A percentile compares a stretch with the other conserved stretches of the same genome.
These are phyloP conservation scores for Athalia cordata DNA, from an alignment of 2,888 invertebrate species.

Conservation along the genomic window DNA sequence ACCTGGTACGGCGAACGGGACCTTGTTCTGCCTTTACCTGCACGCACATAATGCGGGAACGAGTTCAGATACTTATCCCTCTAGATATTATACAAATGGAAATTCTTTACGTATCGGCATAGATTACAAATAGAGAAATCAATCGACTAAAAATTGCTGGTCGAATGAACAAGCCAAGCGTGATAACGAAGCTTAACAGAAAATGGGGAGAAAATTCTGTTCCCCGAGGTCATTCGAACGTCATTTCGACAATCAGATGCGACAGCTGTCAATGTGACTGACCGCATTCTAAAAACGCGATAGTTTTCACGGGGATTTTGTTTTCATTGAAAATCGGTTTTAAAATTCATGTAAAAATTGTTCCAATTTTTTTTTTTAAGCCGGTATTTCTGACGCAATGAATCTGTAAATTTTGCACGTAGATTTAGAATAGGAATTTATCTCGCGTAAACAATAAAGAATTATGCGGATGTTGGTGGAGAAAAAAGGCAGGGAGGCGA, in stretches of 20 bases:
- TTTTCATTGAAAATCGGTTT: neutral
- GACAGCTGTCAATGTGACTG: constrained; percentile 17
- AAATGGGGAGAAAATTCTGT: neutral
- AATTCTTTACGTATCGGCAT: constrained; percentile 22
- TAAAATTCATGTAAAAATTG: neutral
- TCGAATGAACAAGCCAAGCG: neutral
- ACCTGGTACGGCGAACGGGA: constrained; percentile 19
- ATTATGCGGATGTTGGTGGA: neutral
- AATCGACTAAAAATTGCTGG: constrained; percentile 1
- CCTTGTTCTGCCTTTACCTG: constrained; percentile 22
- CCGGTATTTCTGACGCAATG: neutral
- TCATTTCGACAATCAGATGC: neutral
- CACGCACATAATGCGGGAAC: constrained; percentile 19
- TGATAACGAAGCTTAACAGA: neutral
- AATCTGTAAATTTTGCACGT: constrained; percentile 15
- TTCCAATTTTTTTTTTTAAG: neutral
- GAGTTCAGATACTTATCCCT: constrained; percentile 1
- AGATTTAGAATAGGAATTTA: neutral
- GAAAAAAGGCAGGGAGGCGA: constrained; percentile 10
- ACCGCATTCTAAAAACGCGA: neutral
- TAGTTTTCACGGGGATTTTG: too few species aligned
- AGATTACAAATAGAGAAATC: constrained; percentile 31
- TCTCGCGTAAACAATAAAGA: constrained; percentile 25
- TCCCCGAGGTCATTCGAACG: too few species aligned
- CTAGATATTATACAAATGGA: constrained; percentile 14